Evolutionary conservation across 2,888 invertebrate genomes (phyloP).

Genomic region (Phengaris alcon): DNA sequence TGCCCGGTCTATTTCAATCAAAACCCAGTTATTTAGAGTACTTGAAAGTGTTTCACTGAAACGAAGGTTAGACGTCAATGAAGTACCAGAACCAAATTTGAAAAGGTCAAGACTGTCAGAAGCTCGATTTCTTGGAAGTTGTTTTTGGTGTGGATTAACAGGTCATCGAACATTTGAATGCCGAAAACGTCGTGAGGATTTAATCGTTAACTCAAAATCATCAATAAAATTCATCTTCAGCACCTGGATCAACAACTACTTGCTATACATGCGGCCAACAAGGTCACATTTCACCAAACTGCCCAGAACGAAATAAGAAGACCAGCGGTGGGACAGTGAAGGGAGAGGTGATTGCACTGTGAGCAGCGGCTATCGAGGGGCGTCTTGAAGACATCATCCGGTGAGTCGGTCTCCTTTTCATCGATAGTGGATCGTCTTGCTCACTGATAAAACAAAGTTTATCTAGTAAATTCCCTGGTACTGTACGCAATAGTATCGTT

Average conservation of each 20-base stretch:
- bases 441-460: constrained; percentile 39
- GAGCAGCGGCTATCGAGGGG: constrained; percentile 33
- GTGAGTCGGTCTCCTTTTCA: constrained; percentile 37
- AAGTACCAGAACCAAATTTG: background rate
- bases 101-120: too few relatives aligned
- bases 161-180: too few relatives aligned
- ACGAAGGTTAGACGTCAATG: constrained; percentile 27
- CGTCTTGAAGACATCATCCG: constrained; percentile 34
- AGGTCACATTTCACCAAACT: too few relatives aligned
- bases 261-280: too few relatives aligned
- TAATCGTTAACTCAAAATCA: too few relatives aligned
- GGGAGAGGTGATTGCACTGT: constrained; percentile 28
- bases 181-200: too few relatives aligned
- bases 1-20: constrained; percentile 25
- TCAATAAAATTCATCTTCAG: too few relatives aligned
- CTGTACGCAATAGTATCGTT: constrained; percentile 36
- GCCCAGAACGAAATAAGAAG: too few relatives aligned
- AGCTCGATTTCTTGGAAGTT: too few relatives aligned
- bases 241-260: too few relatives aligned
- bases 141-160: too few relatives aligned
- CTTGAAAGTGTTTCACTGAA: constrained; percentile 34
- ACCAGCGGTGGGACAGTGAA: background rate
- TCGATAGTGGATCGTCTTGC: constrained; percentile 41
- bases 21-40: constrained; percentile 32
- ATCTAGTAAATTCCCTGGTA: constrained; percentile 31